Conservation (phyloP, 2,888 invertebrate species). For the Plemyria rubiginata region DNA sequence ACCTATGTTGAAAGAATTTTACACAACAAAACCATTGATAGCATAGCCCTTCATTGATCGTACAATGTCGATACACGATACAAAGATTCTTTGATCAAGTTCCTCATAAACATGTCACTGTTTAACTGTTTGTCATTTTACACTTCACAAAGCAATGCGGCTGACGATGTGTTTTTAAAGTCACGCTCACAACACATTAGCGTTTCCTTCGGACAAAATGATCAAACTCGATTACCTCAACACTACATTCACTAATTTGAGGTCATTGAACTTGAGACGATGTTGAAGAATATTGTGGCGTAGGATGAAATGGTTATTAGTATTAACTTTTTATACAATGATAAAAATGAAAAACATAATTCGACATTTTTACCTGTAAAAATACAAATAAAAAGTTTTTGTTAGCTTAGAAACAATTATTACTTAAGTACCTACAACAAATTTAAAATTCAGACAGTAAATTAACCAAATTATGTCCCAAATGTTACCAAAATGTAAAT, state of each 20-base stretch:
- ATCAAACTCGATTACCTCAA: slow-evolving; percentile 34
- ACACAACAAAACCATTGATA: slow-evolving; percentile 13
- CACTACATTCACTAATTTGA: slow-evolving; percentile 28
- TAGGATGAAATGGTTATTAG: background rate
- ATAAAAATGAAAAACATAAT: too few relatives aligned
- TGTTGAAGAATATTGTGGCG: slow-evolving; percentile 4
- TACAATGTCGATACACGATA: slow-evolving; percentile 3
- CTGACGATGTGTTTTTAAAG: slow-evolving; percentile 28
- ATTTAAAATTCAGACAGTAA: too few relatives aligned
- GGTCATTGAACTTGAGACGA: slow-evolving; percentile 27
- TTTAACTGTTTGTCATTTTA: slow-evolving; percentile 31
- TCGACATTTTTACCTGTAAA: too few relatives aligned
- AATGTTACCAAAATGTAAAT: too few relatives aligned
- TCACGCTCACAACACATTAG: slow-evolving; percentile 51
- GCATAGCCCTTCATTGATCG: slow-evolving; percentile 10
- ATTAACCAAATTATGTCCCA: too few relatives aligned
- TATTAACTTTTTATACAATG: too few relatives aligned
- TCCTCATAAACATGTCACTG: slow-evolving; percentile 20
- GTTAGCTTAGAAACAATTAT: too few relatives aligned
- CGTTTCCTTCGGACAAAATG: slow-evolving; percentile 42
- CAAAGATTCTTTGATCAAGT: slow-evolving; percentile 24
- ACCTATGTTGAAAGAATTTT: slow-evolving; percentile 14
- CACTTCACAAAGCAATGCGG: slow-evolving; percentile 32
- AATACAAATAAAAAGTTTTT: too few relatives aligned
- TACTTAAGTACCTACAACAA: too few relatives aligned